phyloP scores from a whole-genome alignment of 2,888 invertebrate species.

The Boloria euphrosyne region DNA sequence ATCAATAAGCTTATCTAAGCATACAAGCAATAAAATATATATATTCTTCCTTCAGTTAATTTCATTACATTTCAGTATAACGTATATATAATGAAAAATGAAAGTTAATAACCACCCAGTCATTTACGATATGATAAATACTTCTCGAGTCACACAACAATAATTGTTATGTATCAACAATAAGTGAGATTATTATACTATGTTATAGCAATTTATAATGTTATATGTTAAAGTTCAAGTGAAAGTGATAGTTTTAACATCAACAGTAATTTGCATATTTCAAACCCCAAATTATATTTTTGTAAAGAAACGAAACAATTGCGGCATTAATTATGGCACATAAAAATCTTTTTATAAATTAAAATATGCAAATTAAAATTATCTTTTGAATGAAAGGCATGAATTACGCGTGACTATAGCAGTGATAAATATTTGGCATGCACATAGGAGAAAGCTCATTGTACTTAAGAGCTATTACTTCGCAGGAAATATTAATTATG shows the following conservation, averaged over 20 bases:
- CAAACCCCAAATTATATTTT: not conserved
- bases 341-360: too few relatives aligned
- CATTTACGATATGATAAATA: too few relatives aligned
- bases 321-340: too few relatives aligned
- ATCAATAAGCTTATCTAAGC: too few relatives aligned
- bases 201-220: conserved; percentile 11
- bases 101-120: too few relatives aligned
- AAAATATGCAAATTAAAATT: not conserved
- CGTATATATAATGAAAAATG: too few relatives aligned
- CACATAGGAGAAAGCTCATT: conserved; percentile 11
- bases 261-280: not conserved
- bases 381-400: conserved; percentile 10
- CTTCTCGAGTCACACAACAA: too few relatives aligned
- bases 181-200: not conserved
- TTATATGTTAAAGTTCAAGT: conserved; percentile 6
- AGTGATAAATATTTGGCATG: conserved; percentile 9
- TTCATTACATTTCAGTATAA: too few relatives aligned
- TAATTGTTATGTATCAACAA: too few relatives aligned
- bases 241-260: conserved; percentile 1
- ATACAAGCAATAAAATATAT: too few relatives aligned
- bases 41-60: too few relatives aligned
- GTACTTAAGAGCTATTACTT: not conserved
- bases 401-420: conserved; percentile 22
- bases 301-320: too few relatives aligned
- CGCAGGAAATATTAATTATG: conserved; percentile 20